Conservation (phyloP, 1,140 invertebrate genomes). For the Megathymus violae region DNA sequence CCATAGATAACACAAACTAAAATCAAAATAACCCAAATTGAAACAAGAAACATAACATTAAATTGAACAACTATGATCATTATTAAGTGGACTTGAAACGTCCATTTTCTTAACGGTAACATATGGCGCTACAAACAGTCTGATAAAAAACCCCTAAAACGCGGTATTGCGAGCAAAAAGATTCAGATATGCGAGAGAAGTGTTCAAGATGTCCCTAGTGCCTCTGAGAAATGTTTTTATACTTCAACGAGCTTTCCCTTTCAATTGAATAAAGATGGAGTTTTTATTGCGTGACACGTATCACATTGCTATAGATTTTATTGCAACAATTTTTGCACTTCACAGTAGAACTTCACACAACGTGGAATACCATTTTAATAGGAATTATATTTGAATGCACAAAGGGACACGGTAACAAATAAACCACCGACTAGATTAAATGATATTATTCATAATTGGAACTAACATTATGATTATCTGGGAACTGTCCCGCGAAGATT, state of each 20-base stretch:
- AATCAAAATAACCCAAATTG: too few species aligned
- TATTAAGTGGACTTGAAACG: neutral
- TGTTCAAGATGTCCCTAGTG: constrained; percentile 18
- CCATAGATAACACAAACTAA: too few species aligned
- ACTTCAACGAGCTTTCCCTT: constrained; percentile 14
- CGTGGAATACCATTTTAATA: too few species aligned
- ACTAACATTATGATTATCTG: too few species aligned
- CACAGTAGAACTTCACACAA: too few species aligned
- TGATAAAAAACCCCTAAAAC: constrained; percentile 24
- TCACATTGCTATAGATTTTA: neutral
- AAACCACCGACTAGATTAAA: too few species aligned
- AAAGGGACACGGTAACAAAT: too few species aligned
- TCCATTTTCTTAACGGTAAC: constrained; percentile 8
- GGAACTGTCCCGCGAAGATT: too few species aligned
- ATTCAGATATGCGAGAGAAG: constrained; percentile 1
- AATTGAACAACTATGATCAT: too few species aligned
- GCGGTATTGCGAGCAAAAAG: constrained; percentile 25
- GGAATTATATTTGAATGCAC: too few species aligned
- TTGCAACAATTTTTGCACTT: neutral
- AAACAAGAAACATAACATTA: too few species aligned
- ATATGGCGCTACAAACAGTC: constrained; percentile 22
- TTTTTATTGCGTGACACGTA: neutral
- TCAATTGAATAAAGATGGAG: constrained; percentile 18
- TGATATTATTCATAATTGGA: too few species aligned
- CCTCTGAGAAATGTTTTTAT: constrained; percentile 27